Conservation (phyloP, 2,797 vertebrate genomes). For the Cuniculus paca region DNA sequence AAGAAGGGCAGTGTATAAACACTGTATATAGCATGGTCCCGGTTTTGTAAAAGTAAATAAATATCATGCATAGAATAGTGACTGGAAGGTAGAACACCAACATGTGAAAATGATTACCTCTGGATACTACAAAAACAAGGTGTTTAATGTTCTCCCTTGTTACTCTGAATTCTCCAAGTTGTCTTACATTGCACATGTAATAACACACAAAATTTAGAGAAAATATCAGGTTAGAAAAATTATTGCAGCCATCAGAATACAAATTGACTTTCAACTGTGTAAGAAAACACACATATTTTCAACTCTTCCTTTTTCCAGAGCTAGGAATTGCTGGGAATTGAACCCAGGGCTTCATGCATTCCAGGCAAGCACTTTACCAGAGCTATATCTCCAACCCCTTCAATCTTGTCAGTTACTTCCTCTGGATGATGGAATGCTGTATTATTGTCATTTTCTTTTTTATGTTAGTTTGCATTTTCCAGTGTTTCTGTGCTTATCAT, state of each 20-base stretch:
- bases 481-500: slow-evolving; percentile 22
- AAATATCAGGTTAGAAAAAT: slow-evolving; percentile 71
- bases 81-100: slow-evolving; percentile 35
- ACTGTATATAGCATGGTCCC: background rate
- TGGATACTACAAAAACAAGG: slow-evolving; percentile 24
- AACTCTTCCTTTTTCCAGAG: background rate
- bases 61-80: slow-evolving; percentile 38
- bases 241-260: slow-evolving; percentile 28
- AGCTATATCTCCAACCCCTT: background rate
- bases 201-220: slow-evolving; percentile 66
- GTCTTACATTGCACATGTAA: slow-evolving; percentile 42
- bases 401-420: slow-evolving; percentile 63
- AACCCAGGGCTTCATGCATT: background rate
- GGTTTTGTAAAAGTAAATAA: slow-evolving; percentile 55
- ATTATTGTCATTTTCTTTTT: slow-evolving; percentile 70
- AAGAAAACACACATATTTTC: slow-evolving; percentile 21
- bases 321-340: background rate
- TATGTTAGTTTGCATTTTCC: slow-evolving; percentile 50
- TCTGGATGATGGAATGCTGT: slow-evolving; percentile 50
- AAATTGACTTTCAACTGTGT: slow-evolving; percentile 29
- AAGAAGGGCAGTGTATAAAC: background rate
- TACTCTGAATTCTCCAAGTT: slow-evolving; percentile 62
- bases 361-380: background rate
- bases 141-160: slow-evolving; percentile 37
- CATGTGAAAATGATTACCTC: slow-evolving; percentile 71